Conservation (phyloP, 2,113 vertebrate species). For the Coracopsis vasa region DNA sequence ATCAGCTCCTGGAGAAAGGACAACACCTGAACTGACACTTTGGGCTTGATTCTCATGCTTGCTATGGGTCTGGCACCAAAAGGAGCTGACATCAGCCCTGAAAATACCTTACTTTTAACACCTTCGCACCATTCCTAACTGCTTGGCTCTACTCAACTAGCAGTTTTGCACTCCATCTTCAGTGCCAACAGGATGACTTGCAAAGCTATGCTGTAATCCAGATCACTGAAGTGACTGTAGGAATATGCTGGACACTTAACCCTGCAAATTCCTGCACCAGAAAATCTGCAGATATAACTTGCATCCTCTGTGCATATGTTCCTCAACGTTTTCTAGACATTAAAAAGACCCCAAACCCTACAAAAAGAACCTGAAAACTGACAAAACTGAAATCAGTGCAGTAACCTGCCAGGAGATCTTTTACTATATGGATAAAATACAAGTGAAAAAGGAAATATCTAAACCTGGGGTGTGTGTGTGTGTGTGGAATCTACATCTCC, state of each 20-base stretch:
- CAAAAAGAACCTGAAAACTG: not conserved
- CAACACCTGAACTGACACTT: not conserved
- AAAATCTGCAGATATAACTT: not conserved
- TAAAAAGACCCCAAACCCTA: not conserved
- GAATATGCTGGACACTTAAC: not conserved
- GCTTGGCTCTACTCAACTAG: not conserved
- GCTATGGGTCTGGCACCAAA: not conserved
- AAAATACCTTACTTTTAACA: not conserved
- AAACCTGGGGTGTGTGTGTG: no score
- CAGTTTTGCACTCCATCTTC: not conserved
- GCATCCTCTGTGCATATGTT: not conserved
- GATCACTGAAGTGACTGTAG: not conserved
- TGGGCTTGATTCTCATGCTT: not conserved
- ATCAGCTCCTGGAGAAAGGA: not conserved
- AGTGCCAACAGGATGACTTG: not conserved
- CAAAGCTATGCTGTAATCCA: not conserved
- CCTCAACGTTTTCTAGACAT: not conserved
- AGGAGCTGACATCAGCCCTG: not conserved
- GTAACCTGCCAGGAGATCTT: not conserved
- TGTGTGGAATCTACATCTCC: not conserved
- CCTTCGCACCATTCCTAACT: not conserved
- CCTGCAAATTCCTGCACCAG: not conserved
- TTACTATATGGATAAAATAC: not conserved
- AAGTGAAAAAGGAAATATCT: not conserved
- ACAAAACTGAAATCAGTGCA: not conserved